Evolutionary conservation across 1,140 invertebrate genomes (phyloP), one percentile per base, ranked within the genome.

Genomic region (Berghia stephanieae): DNA sequence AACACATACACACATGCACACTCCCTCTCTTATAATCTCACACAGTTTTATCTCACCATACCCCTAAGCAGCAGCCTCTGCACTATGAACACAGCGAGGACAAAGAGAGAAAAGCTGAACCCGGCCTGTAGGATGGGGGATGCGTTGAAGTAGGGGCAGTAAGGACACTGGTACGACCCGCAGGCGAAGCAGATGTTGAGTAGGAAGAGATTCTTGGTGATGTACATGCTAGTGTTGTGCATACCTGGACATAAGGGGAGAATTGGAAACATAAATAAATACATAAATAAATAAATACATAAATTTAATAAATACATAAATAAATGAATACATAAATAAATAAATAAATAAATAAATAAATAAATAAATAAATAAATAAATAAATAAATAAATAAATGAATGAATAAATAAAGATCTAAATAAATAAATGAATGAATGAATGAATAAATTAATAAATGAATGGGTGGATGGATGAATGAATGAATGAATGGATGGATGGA

Each of bases 111-210:
- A 18, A 81, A 52, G 16, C 83, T 83, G 68, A 84, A 77, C 49
- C 82, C 84, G 13, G 82, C 83, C 63, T 83, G 83, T 18, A 87
- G 73, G 13, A 84, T 66, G 0, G 82, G 82, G 10, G 83, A 86
- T 10, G 84, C 81, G 75, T 90, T 90, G 83, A 88, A 90, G 78
- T 85, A 85, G 1, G 95, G 94, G 90, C 97, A 99, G 87, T 98
- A 98, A 0, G 97, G 97, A 90, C 97, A 99, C 88, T 98, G 97
- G 60, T 95, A 98, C 31, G 96, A 98, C 43, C 97, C 97, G 87
- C 97, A 99, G n/a, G 98, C 97, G 87, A 98, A 96, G 86, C 97
- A 99, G 80, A 99, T 97, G 88, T 97, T 97, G 38, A 98, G 90
- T 21, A 95, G 91, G 88, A 97, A 97, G 2, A 96, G 94, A 36